These are phyloP conservation scores for Scaptomyza caliginosa DNA, from an alignment of 2,888 invertebrate genomes.

Conservation along the genomic window DNA sequence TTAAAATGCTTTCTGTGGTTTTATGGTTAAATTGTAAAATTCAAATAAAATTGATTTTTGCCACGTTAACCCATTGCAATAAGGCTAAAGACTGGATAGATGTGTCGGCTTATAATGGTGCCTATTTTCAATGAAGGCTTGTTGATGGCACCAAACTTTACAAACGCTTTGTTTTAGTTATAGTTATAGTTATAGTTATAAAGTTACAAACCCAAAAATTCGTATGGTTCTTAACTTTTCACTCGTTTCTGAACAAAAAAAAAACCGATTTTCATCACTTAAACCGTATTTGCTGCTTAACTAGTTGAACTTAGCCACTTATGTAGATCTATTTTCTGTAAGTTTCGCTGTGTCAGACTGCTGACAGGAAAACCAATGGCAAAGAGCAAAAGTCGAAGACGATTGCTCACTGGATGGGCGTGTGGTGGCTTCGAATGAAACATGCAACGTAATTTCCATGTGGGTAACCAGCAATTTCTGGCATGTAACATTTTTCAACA, in stretches of 20 bases:
- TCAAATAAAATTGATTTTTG: slow-evolving; percentile 80
- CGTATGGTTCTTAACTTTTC: too few species aligned
- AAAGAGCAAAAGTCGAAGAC: slow-evolving; percentile 29
- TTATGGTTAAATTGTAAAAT: slow-evolving; percentile 80
- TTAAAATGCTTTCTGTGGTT: slow-evolving; percentile 78
- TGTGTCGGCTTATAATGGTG: not conserved
- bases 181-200: too few species aligned
- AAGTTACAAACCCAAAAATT: too few species aligned
- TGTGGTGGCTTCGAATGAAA: slow-evolving; percentile 59
- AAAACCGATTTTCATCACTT: not conserved
- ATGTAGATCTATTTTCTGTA: not conserved
- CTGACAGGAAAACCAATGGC: slow-evolving; percentile 13
- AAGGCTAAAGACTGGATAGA: not conserved
- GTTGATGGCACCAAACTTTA: too few species aligned
- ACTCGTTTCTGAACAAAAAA: not conserved
- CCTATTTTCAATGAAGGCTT: too few species aligned
- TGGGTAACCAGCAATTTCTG: slow-evolving; percentile 81
- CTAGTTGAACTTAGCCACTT: not conserved
- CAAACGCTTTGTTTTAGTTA: too few species aligned
- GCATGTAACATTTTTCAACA: slow-evolving; percentile 80
- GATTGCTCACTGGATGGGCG: slow-evolving; percentile 30
- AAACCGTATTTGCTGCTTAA: not conserved
- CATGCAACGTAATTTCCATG: slow-evolving; percentile 80
- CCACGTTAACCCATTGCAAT: slow-evolving; percentile 20
- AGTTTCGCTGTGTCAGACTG: slow-evolving; percentile 7